Base-by-base conservation (phyloP, 2,113 vertebrate genomes). In the Sarotherodon lohbergeri region DNA sequence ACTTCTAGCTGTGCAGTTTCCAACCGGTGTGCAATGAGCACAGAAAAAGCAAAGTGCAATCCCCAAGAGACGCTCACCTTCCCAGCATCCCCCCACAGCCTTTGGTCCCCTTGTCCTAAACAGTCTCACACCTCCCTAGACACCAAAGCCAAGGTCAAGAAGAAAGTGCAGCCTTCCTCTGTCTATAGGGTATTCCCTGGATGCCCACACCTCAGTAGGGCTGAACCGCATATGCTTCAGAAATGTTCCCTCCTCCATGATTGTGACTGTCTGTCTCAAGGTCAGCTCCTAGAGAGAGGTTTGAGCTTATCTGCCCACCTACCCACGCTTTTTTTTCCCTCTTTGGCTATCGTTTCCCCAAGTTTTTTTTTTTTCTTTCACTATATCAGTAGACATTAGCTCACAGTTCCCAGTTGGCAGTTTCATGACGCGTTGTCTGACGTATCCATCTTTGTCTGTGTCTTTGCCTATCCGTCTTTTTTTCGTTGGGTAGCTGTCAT, bases 231-330 rank as follows among this genome's bases (percentile, higher is more conserved):
- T 83, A 86, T 57, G 93, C 93, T 92, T 84, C 86, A 93, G 92
- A 93, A 96, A 91, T 88, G 90, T 88, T 88, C 92, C 90, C 92
- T 92, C 94, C 93, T 94, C 73, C 83, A 90, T 93, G 93, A 91
- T 94, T 95, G 95, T 95, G 95, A 93, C 86, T 55, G 63, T 89
- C 91, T 89, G 79, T 89, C 86, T 93, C 95, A 96, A 96, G 96
- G 96, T 97, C 95, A 94, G 80, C 61, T 91, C 86, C 87, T 84
- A 92, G 81, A 61, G 83, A 92, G 89, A 88, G 89, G 84, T 91
- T 90, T 90, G 85, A 89, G 91, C 92, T 96, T 95, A 96, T 95
- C 94, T 92, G 89, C 86, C 85, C 81, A 54, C 22, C 59, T 63
- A 43, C 83, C 39, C 46, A 22, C 46, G 82, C 39, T 63, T 57